These are phyloP conservation scores for Anguilla obscura DNA, from an alignment of 2,797 vertebrate genomes.

Conservation along the genomic window DNA sequence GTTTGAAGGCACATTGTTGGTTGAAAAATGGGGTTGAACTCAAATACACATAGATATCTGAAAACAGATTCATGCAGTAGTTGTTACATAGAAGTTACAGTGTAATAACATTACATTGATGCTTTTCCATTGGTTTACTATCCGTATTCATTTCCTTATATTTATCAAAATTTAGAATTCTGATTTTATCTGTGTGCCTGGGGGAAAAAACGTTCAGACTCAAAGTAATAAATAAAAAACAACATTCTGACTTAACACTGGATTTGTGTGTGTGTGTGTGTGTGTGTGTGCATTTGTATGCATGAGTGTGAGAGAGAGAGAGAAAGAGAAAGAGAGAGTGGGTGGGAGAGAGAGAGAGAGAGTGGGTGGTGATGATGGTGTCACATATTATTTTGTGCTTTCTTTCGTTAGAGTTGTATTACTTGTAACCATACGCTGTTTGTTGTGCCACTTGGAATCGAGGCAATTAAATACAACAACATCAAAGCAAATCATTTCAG, in stretches of 20 bases:
- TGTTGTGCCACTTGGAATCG: slow-evolving; percentile 6
- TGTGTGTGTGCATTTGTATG: slow-evolving; percentile 13
- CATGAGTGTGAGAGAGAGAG: neutral
- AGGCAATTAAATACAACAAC: slow-evolving; percentile 13
- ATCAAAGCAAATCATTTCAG: slow-evolving; percentile 11
- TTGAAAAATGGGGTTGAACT: neutral
- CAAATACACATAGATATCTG: neutral
- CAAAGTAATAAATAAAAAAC: neutral
- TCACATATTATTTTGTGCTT: slow-evolving; percentile 4
- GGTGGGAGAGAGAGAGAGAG: neutral
- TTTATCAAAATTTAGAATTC: neutral
- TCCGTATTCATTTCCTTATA: neutral
- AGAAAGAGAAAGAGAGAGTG: neutral
- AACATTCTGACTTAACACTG: neutral
- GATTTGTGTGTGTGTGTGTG: slow-evolving; percentile 32
- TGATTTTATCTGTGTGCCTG: neutral
- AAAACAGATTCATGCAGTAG: neutral
- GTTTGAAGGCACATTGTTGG: neutral
- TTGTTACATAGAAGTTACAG: neutral
- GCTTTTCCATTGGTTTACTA: neutral
- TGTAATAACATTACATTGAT: neutral
- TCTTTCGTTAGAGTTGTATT: neutral
- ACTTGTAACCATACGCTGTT: slow-evolving; percentile 2
- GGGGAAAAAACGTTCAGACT: neutral
- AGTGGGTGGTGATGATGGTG: neutral